Base-by-base conservation (phyloP, 2,888 invertebrate genomes). In the Ommatoiulus sabulosus region DNA sequence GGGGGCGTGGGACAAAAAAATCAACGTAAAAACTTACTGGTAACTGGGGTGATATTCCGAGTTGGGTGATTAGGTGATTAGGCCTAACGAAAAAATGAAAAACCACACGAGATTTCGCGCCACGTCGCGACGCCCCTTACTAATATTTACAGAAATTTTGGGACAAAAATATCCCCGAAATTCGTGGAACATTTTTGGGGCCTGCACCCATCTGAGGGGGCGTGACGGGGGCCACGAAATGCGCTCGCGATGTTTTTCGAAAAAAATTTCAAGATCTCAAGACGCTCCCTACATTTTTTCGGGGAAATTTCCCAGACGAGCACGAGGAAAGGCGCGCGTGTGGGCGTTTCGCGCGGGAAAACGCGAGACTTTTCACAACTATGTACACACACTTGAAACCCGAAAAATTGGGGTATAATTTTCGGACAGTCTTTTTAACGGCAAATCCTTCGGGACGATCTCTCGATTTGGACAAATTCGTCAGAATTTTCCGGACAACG, bases 1-100 rank as follows among this genome's bases (percentile, higher is more conserved):
- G n/a, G 63, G n/a, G 17, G 63, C 63, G 63, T 63, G 2, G 20
- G 57, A 17, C 35, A 17, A 57, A 57, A 57, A 12, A 17, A 17
- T 57, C 57, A 57, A 17, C 57, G 57, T 15, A 57, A 63, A 63
- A 63, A 63, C 63, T 63, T 63, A 63, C 63, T 63, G 63, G 63
- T 63, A n/a, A n/a, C 7, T n/a, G 63, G 63, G 63, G 4, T 20
- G 63, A 63, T 63, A 63, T 2, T 63, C 63, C 63, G 6, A n/a
- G n/a, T n/a, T n/a, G n/a, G n/a, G n/a, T n/a, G n/a, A n/a, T n/a
- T n/a, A n/a, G n/a, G n/a, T n/a, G n/a, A n/a, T n/a, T n/a, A n/a
- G 52, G 63, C 63, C 63, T 63, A 63, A 20, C 63, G n/a, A 63
- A 63, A 63, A 35, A 35, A 35, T 35, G 35, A 35, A 35, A 35